Evolutionary conservation across 2,888 invertebrate species (phyloP).

Genomic region (Maniola hyperantus): DNA sequence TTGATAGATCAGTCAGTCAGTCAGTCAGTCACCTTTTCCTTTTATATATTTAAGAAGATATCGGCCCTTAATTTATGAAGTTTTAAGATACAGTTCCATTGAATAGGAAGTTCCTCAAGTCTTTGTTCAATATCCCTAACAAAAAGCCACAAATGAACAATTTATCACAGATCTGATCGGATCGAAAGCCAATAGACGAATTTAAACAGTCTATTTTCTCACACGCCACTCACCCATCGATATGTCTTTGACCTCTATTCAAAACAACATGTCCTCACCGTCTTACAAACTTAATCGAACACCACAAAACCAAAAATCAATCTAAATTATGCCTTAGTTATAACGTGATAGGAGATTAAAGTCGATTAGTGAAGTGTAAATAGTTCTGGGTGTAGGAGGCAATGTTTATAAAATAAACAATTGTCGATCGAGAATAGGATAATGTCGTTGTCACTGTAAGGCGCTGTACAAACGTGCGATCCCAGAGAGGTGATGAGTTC

Average conservation of each 20-base stretch:
- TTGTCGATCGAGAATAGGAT: slow-evolving; percentile 70
- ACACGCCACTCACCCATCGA: slow-evolving; percentile 46
- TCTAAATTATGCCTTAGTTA: slow-evolving; percentile 34
- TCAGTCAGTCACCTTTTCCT: too few species aligned
- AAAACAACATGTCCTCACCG: slow-evolving; percentile 64
- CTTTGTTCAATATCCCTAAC: neutral
- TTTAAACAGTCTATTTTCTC: slow-evolving; percentile 47
- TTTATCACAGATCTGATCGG: slow-evolving; percentile 25
- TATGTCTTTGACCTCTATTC: slow-evolving; percentile 69
- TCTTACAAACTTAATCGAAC: slow-evolving; percentile 40
- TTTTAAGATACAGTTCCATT: neutral
- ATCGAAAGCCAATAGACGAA: slow-evolving; percentile 34
- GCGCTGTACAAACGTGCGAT: slow-evolving; percentile 60
- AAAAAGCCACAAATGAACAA: slow-evolving; percentile 10
- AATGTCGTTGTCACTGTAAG: slow-evolving; percentile 72
- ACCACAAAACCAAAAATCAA: slow-evolving; percentile 23
- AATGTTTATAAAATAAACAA: slow-evolving; percentile 73
- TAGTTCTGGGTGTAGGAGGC: slow-evolving; percentile 37
- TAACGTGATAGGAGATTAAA: slow-evolving; percentile 20
- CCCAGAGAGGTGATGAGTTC: slow-evolving; percentile 46
- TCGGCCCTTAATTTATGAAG: too few species aligned
- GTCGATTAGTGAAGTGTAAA: neutral
- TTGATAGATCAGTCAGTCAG: too few species aligned
- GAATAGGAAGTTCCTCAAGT: neutral
- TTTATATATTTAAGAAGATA: too few species aligned